Percentiles rank a stretch among this genome's conserved stretches.
Conservation (phyloP, 2,888 invertebrate species). For the Patella depressa region DNA sequence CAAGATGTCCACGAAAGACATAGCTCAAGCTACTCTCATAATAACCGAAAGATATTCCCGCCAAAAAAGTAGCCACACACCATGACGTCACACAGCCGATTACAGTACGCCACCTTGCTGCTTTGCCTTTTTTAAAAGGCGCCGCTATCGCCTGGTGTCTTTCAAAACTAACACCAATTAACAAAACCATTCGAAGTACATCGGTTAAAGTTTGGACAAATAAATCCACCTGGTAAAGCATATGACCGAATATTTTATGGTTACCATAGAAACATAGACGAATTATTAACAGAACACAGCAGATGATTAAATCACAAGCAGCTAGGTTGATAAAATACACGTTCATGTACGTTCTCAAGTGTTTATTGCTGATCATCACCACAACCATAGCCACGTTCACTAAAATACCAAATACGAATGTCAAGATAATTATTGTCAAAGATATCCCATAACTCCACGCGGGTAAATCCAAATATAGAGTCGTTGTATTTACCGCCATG, state of each 20-base stretch:
- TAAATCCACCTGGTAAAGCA: slow-evolving; percentile 38
- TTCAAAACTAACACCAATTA: slow-evolving; percentile 53
- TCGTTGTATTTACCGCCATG: no score
- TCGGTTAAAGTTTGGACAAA: slow-evolving; percentile 48
- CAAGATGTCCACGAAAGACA: not conserved
- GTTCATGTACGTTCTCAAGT: not conserved
- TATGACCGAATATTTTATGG: not conserved
- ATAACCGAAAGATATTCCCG: not conserved
- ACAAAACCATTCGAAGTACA: slow-evolving; percentile 46
- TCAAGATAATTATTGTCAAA: not conserved
- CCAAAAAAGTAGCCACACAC: not conserved
- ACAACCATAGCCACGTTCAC: not conserved
- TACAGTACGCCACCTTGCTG: not conserved
- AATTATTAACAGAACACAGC: not conserved
- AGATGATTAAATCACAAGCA: not conserved
- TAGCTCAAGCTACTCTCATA: slow-evolving; percentile 18
- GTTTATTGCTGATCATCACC: not conserved
- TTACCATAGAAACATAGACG: not conserved
- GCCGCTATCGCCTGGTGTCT: slow-evolving; percentile 56
- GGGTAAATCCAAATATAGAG: not conserved
- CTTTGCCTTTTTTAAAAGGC: slow-evolving; percentile 49
- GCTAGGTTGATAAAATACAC: not conserved
- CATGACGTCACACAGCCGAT: not conserved
- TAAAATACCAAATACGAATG: not conserved
- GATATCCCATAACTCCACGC: not conserved